Conservation (phyloP, 2,888 invertebrate genomes). For the Tenthredo scrophulariae region DNA sequence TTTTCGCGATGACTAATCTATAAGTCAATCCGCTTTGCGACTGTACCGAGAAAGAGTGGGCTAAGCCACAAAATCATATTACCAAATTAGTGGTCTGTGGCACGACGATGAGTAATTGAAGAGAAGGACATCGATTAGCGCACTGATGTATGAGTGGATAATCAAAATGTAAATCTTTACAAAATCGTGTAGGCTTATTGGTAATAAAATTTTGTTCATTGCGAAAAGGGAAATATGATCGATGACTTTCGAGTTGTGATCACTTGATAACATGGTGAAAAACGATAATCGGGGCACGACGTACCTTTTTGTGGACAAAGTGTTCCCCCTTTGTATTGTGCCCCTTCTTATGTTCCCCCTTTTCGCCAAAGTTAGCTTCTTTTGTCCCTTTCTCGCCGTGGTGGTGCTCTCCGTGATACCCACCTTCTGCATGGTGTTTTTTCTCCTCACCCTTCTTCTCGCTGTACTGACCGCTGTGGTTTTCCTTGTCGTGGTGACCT, state of each 20-base stretch:
- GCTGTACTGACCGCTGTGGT: conserved; percentile 83
- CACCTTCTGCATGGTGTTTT: conserved; percentile 83
- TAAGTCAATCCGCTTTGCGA: not conserved
- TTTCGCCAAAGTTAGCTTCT: conserved; percentile 74
- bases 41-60: not conserved
- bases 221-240: not conserved
- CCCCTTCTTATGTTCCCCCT: conserved; percentile 77
- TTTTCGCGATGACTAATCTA: not conserved
- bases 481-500: conserved; percentile 86
- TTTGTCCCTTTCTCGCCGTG: conserved; percentile 82
- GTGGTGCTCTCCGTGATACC: conserved; percentile 84
- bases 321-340: conserved; percentile 79
- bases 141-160: not conserved
- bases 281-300: not conserved
- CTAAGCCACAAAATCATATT: conserved; percentile 2
- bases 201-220: not conserved
- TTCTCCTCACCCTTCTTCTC: conserved; percentile 84
- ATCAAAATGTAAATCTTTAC: not conserved
- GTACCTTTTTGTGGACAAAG: conserved; percentile 77
- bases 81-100: not conserved
- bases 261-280: not conserved
- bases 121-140: not conserved
- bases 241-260: not conserved
- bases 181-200: not conserved
- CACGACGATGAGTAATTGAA: not conserved